Percentiles rank a stretch among this genome's conserved stretches.
Evolutionary conservation across 2,113 vertebrate species (phyloP).

Genomic region (Centropus bengalensis): DNA sequence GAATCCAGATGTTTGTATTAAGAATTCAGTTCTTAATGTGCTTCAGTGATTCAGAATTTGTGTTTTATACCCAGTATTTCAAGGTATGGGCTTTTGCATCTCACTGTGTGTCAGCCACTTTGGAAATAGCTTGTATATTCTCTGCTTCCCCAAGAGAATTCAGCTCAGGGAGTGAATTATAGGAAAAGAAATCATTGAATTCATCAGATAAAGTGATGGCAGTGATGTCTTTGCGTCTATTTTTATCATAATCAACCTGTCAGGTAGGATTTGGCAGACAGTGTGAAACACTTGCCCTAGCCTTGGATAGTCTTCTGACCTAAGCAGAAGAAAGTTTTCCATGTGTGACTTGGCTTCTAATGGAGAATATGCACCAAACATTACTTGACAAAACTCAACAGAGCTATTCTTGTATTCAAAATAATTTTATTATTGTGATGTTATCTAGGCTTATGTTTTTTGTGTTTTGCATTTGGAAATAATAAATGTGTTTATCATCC

Average conservation of each 20-base stretch:
- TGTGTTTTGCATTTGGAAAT: neutral
- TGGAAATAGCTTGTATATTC: neutral
- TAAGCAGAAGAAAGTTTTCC: neutral
- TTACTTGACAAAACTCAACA: neutral
- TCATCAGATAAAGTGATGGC: neutral
- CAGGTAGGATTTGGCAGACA: neutral
- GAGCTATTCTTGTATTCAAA: neutral
- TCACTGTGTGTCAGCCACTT: accelerated
- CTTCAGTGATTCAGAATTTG: neutral
- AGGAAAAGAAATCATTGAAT: neutral
- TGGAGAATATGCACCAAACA: neutral
- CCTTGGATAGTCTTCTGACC: neutral
- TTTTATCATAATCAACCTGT: neutral
- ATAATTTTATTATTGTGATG: neutral
- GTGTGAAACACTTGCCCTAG: neutral
- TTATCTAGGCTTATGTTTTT: neutral
- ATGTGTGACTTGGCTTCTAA: neutral
- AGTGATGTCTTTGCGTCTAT: neutral
- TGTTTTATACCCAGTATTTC: neutral
- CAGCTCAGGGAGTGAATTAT: neutral
- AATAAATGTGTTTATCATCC: neutral
- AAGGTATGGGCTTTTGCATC: neutral
- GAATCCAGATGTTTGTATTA: neutral
- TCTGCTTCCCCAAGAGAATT: neutral
- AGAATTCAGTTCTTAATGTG: neutral